Evolutionary conservation across 2,113 vertebrate species (phyloP).

Genomic region (Peucedramus taeniatus): DNA sequence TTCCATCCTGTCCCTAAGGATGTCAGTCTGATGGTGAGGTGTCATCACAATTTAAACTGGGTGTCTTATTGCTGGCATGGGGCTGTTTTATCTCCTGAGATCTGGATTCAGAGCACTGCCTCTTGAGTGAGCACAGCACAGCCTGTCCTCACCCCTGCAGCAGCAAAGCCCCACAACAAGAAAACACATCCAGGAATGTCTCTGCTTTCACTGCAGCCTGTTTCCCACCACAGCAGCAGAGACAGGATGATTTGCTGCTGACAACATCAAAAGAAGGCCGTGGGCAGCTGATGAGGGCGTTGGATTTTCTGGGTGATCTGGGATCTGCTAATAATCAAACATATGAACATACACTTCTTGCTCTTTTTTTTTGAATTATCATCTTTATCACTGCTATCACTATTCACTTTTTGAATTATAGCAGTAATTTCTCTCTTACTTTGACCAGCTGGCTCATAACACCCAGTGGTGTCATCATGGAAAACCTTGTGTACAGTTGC

Average conservation of each 20-base stretch:
- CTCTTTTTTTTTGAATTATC: background rate
- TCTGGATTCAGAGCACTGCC: background rate
- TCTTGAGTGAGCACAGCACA: background rate
- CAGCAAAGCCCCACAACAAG: background rate
- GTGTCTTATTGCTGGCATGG: background rate
- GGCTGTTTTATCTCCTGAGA: background rate
- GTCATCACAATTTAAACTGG: background rate
- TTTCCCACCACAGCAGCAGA: background rate
- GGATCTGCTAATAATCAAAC: background rate
- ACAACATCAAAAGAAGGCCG: background rate
- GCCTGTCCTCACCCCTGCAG: background rate
- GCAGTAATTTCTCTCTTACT: background rate
- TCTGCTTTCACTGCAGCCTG: background rate
- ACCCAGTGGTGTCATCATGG: background rate
- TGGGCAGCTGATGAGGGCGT: background rate
- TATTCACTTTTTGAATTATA: background rate
- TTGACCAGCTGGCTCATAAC: background rate
- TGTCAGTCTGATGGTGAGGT: background rate
- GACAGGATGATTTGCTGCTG: background rate
- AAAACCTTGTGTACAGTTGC: background rate
- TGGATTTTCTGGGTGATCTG: background rate
- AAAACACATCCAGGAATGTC: rapidly evolving
- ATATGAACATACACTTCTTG: background rate
- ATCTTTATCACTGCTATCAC: background rate
- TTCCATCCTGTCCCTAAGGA: background rate